Evolutionary conservation across 2,113 vertebrate species (phyloP), one percentile per base, ranked within the genome.

Genomic region (Oreochromis aureus): DNA sequence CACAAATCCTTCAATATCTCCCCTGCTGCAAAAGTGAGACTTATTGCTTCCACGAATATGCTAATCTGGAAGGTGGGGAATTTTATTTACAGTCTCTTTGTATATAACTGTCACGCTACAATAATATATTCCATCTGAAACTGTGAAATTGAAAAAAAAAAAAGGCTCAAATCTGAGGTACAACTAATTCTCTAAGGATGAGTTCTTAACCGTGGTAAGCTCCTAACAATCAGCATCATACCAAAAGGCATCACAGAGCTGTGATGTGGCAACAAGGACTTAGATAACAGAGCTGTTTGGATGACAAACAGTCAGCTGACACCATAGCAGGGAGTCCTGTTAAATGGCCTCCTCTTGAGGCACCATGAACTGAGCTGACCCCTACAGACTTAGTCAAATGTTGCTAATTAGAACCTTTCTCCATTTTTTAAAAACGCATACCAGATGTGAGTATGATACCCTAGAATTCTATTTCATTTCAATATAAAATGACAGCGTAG

Each of bases 181-280:
- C 6, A 7, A 55, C 12, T 79, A 63, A 86, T 41, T 34, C 22
- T 61, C 39, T 27, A n/a, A 83, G 76, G 48, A 66, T 66, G 54
- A 30, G 51, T 19, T 7, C 22, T 41, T 79, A 85, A 69, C 81
- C 82, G 71, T 22, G 19, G 44, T 34, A 58, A 61, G 71, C 41
- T 79, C 48, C 84, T 81, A 76, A 89, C 82, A 44, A 80, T 87
- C 34, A 78, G 66, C 7, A 8, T 86, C 92, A 55, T 87, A 34
- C 61, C 79, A 73, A 63, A 76, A 85, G 76, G 22, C 86, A 46
- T 73, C 69, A 61, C 51, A 36, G 71, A 80, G 86, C 18, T 24
- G 7, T 93, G 91, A 85, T 93, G 87, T 91, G 91, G 92, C 91
- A 94, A 95, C 93, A 94, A 41, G 66, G 80, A 84, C 56, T 91